These are phyloP conservation scores for Fissipunctia ypsillon DNA, from an alignment of 2,888 invertebrate genomes.

Conservation along the genomic window DNA sequence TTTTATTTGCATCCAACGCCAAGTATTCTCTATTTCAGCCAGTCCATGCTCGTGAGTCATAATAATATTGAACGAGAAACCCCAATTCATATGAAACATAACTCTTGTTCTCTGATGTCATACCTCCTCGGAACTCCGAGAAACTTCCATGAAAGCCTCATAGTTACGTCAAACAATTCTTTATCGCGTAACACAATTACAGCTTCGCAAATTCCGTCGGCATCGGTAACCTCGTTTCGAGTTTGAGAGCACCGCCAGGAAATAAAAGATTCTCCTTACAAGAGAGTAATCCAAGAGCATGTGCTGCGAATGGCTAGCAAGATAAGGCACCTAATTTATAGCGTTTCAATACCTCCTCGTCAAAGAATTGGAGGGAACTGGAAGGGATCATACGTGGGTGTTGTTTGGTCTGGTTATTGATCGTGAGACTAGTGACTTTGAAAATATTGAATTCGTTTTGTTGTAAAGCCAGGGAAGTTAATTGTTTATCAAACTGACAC, in stretches of 20 bases:
- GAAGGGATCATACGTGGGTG: constrained; percentile 23
- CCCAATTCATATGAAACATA: constrained; percentile 32
- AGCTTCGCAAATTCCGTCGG: constrained; percentile 67
- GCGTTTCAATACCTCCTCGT: constrained; percentile 83
- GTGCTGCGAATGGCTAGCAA: constrained; percentile 86
- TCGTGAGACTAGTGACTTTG: too few relatives aligned
- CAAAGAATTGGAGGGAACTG: constrained; percentile 41
- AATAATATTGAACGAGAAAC: background rate
- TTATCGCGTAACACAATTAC: constrained; percentile 69
- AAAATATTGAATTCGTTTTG: too few relatives aligned
- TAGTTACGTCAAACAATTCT: constrained; percentile 63
- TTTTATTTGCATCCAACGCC: background rate
- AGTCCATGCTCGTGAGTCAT: background rate
- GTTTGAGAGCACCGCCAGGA: constrained; percentile 70
- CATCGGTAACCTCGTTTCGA: constrained; percentile 69
- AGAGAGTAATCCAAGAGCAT: constrained; percentile 83
- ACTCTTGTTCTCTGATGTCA: constrained; percentile 21
- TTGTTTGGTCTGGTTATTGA: background rate
- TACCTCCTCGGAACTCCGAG: constrained; percentile 7
- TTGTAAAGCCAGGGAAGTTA: too few relatives aligned
- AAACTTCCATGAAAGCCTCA: constrained; percentile 50
- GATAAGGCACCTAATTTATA: constrained; percentile 87
- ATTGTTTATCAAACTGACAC: too few relatives aligned
- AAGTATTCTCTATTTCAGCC: background rate
- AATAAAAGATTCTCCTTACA: constrained; percentile 78